phyloP scores from a whole-genome alignment of 2,888 invertebrate genomes.

The Gasteruption jaculator region DNA sequence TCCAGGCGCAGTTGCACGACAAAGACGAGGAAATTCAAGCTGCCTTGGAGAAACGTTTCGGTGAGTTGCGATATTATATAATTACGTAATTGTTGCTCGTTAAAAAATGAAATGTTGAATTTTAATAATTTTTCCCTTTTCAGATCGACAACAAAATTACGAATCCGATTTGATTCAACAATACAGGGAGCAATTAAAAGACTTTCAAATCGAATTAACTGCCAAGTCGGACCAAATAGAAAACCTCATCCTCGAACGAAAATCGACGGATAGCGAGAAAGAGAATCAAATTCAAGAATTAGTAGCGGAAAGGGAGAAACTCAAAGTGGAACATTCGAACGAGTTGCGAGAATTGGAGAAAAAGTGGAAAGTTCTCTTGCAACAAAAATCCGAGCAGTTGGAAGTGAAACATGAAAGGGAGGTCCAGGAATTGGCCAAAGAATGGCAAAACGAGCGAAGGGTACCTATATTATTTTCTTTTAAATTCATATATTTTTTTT shows the following conservation, averaged over 20 bases:
- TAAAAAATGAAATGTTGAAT: conserved; percentile 3
- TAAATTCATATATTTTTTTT: conserved; percentile 14
- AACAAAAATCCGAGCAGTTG: conserved; percentile 37
- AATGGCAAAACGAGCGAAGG: conserved; percentile 49
- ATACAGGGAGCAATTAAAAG: conserved; percentile 44
- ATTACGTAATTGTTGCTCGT: conserved; percentile 8
- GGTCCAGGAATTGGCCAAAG: conserved; percentile 42
- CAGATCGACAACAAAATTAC: conserved; percentile 44
- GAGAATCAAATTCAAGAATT: conserved; percentile 36
- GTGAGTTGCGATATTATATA: conserved; percentile 25
- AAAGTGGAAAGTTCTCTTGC: conserved; percentile 41
- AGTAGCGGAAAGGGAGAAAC: conserved; percentile 28
- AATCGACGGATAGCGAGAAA: conserved; percentile 29
- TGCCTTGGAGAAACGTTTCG: conserved; percentile 45
- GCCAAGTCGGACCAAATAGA: conserved; percentile 46
- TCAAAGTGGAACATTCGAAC: conserved; percentile 37
- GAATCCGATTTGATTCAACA: conserved; percentile 44
- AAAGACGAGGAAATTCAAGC: conserved; percentile 46
- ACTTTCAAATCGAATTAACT: conserved; percentile 44
- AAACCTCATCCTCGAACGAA: conserved; percentile 35
- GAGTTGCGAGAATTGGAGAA: conserved; percentile 43
- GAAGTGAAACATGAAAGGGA: conserved; percentile 41
- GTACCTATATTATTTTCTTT: conserved; percentile 30
- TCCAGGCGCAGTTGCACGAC: conserved; percentile 46
- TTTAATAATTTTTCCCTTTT: conserved; percentile 9